These are phyloP conservation scores for Drosophila tanythrix DNA, from an alignment of 2,888 invertebrate species.

Conservation along the genomic window DNA sequence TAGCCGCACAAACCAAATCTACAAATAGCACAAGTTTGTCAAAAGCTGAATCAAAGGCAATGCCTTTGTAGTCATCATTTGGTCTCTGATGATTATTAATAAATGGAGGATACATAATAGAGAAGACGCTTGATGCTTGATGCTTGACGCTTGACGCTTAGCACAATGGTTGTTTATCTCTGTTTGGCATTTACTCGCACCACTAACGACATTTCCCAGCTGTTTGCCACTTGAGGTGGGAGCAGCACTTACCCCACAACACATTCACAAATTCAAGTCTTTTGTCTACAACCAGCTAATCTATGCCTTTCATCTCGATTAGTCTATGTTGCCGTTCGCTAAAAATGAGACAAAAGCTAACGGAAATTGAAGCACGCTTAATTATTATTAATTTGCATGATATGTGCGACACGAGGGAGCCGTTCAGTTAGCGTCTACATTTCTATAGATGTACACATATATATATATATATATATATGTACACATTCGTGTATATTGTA, in stretches of 20 bases:
- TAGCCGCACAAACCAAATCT: background rate
- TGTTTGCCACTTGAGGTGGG: constrained; percentile 26
- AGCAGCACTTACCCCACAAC: constrained; percentile 1
- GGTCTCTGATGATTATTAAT: background rate
- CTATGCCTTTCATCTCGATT: constrained; percentile 46
- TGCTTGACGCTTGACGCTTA: background rate
- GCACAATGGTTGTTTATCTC: constrained; percentile 19
- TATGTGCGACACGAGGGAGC: constrained; percentile 56
- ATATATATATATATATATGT: background rate
- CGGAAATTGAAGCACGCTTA: constrained; percentile 66
- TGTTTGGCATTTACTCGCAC: background rate
- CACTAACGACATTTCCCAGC: constrained; percentile 8
- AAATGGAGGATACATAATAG: background rate
- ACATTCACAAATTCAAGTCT: constrained; percentile 8
- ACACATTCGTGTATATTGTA: background rate
- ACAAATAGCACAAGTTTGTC: background rate
- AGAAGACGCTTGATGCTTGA: background rate
- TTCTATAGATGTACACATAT: background rate
- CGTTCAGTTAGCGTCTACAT: constrained; percentile 46
- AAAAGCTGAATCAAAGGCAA: background rate
- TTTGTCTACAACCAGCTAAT: constrained; percentile 35
- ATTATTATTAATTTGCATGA: constrained; percentile 80
- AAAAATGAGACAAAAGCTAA: constrained; percentile 36
- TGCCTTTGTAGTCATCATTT: background rate
- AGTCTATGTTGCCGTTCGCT: constrained; percentile 8